Evolutionary conservation across 2,888 invertebrate species (phyloP), one percentile per base, ranked within the genome.

Genomic region (Cremastobaeus sp.): DNA sequence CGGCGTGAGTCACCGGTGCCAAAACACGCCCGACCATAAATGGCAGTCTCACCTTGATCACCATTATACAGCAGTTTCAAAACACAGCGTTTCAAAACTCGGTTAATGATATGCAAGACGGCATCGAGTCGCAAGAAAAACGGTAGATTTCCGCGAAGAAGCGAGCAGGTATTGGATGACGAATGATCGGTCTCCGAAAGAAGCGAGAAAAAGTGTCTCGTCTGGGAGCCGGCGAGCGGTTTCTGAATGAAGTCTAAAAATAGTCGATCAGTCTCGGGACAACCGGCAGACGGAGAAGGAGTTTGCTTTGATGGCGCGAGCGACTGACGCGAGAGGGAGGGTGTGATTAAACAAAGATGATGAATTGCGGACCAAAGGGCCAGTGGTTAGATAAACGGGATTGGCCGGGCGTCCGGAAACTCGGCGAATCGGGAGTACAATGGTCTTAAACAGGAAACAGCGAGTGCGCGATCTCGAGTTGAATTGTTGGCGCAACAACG

Each of bases 361-460:
- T 48, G 55, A 66, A 65, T 60, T 59, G 66, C 47, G 47, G 55
- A 28, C 25, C 25, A 62, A 35, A 34, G 62, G 34, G 32, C 48
- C 28, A 59, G 37, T 35, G 55, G 69, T 50, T 60, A 68, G 65
- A 65, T 59, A 65, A 65, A 72, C 47, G 55, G 47, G 48, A 78
- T 69, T 77, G 66, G 76, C 75, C 77, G 78, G 75, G 57, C 65
- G 74, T 75, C 78, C 77, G 81, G 78, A 78, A 79, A 79, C 79
- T 79, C 74, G 68, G 75, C 76, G 75, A 78, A 77, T 77, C 76
- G 73, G 48, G 77, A 73, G 74, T 71, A 78, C 79, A 79, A 80
- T 78, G 76, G 77, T 70, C 50, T 65, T 74, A 74, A 76, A 70
- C 77, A 78, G 77, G 78, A 78, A 80, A 75, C 43, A 66, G 66